Conservation (phyloP, 2,888 invertebrate genomes). For the Pollenia griseotomentosa region DNA sequence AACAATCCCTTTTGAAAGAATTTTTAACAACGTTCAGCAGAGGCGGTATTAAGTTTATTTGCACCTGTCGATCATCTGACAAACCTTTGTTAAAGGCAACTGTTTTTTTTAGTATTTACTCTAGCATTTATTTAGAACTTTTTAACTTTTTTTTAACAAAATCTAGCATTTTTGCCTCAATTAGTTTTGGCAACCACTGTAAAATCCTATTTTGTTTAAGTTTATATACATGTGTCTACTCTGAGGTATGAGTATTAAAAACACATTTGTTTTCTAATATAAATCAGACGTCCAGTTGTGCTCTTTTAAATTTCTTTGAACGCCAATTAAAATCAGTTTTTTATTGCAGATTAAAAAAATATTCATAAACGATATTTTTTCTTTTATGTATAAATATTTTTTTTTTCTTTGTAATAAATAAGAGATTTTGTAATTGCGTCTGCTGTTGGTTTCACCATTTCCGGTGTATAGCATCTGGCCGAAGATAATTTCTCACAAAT, state of each 20-base stretch:
- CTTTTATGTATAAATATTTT: constrained; percentile 31
- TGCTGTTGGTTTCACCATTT: constrained; percentile 50
- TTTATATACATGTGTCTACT: neutral
- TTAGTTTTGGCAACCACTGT: no score
- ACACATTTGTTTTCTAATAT: constrained; percentile 7
- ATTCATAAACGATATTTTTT: constrained; percentile 26
- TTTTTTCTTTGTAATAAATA: constrained; percentile 29
- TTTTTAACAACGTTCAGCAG: no score
- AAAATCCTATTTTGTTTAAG: neutral
- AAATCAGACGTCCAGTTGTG: constrained; percentile 30
- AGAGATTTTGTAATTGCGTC: constrained; percentile 12
- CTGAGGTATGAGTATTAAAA: constrained; percentile 25
- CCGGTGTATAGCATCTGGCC: constrained; percentile 61
- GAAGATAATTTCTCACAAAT: constrained; percentile 69
- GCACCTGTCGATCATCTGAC: no score
- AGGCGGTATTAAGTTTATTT: no score
- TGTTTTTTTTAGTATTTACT: no score
- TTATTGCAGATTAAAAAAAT: constrained; percentile 42
- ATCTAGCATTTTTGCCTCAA: no score
- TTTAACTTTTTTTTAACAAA: no score
- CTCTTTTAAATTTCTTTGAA: neutral
- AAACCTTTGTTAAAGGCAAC: no score
- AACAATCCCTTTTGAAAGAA: no score
- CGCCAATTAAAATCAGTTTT: constrained; percentile 50
- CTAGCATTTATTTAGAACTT: no score